phyloP scores from a whole-genome alignment of 2,797 vertebrate genomes.

The Poeciliopsis paucimaculata region DNA sequence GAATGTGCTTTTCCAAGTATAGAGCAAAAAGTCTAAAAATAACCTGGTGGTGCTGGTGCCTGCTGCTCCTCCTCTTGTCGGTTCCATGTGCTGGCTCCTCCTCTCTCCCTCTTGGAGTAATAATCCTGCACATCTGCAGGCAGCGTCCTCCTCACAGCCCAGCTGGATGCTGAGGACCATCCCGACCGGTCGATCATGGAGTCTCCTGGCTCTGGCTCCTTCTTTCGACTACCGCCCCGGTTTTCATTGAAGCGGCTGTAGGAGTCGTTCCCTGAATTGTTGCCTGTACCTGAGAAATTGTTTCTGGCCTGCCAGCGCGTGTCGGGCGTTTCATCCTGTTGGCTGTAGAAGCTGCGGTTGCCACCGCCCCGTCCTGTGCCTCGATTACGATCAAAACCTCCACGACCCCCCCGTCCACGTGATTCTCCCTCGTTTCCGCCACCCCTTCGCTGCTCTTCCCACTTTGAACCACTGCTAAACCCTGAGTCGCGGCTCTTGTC shows the following conservation, averaged over 20 bases:
- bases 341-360: conserved; percentile 78
- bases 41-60: conserved; percentile 80
- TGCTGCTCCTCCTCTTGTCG: conserved; percentile 85
- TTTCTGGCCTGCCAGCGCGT: conserved; percentile 88
- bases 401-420: conserved; percentile 81
- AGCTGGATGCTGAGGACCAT: conserved; percentile 97
- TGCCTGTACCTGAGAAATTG: conserved; percentile 89
- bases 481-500: conserved; percentile 47
- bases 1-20: neutral
- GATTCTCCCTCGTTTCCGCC: conserved; percentile 72
- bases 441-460: conserved; percentile 60
- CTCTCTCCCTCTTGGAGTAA: conserved; percentile 90
- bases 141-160: conserved; percentile 94
- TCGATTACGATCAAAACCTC: conserved; percentile 79
- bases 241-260: conserved; percentile 89
- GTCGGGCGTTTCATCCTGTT: conserved; percentile 84
- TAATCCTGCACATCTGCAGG: conserved; percentile 98
- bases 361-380: conserved; percentile 79
- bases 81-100: conserved; percentile 86
- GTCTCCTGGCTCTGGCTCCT: conserved; percentile 84
- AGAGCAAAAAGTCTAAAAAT: neutral
- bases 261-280: conserved; percentile 87
- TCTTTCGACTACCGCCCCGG: conserved; percentile 85
- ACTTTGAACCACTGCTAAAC: conserved; percentile 46
- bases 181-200: conserved; percentile 90